A percentile compares a stretch with the other conserved stretches of the same genome.
Conservation (phyloP, 2,797 vertebrate species). For the Macrochelys suwanniensis region DNA sequence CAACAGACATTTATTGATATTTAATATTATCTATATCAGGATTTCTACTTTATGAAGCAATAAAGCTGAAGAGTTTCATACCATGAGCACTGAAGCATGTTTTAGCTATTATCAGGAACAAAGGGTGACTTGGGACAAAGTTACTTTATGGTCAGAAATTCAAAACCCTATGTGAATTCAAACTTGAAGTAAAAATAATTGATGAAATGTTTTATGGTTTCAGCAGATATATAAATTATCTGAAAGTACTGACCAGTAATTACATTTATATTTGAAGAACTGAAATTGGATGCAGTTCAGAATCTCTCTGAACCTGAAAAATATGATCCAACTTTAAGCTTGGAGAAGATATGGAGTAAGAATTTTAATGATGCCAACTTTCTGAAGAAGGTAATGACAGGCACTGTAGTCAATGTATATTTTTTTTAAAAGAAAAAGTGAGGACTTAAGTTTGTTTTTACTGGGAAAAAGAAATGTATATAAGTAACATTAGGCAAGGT, state of each 20-base stretch:
- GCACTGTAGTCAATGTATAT: neutral
- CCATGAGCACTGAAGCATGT: neutral
- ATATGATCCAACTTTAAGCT: neutral
- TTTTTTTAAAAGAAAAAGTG: neutral
- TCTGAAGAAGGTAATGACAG: neutral
- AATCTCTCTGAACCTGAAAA: slow-evolving; percentile 38
- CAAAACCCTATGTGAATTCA: neutral
- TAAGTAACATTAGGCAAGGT: neutral
- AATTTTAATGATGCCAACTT: neutral
- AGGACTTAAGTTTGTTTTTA: neutral
- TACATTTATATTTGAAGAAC: slow-evolving; percentile 54
- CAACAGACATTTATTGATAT: slow-evolving; percentile 13
- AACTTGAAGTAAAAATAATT: slow-evolving; percentile 44
- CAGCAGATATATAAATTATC: slow-evolving; percentile 55
- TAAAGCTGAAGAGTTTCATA: neutral
- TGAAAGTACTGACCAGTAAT: slow-evolving; percentile 35
- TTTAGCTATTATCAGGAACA: neutral
- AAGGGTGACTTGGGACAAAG: neutral
- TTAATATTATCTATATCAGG: slow-evolving; percentile 2
- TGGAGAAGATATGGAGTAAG: slow-evolving; percentile 9
- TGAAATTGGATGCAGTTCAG: slow-evolving; percentile 11
- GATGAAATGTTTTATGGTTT: slow-evolving; percentile 11
- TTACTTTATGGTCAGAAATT: neutral
- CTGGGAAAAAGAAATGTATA: neutral
- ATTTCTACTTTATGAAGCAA: neutral